A percentile compares a stretch with the other conserved stretches of the same genome.
Evolutionary conservation across 1,140 invertebrate genomes (phyloP).

Genomic region (Schmidtea mediterranea): DNA sequence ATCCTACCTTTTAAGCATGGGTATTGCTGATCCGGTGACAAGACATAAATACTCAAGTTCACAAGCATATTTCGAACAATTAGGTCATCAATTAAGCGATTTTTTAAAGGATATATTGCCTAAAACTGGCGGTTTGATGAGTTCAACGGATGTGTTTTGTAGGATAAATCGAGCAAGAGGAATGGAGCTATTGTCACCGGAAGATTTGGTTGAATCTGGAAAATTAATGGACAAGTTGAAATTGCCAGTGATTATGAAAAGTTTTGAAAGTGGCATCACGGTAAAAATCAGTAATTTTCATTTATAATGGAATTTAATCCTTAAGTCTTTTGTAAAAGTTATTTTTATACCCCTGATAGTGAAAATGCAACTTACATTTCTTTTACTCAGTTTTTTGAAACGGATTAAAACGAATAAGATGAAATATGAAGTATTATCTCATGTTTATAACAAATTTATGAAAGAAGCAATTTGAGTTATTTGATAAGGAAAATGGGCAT

Average conservation of each 20-base stretch:
- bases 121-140: conserved; percentile 81
- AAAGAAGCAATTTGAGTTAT: too few relatives aligned
- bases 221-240: conserved; percentile 34
- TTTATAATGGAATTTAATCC: neutral
- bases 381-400: neutral
- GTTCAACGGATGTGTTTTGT: conserved; percentile 78
- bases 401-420: too few relatives aligned
- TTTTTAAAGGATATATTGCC: conserved; percentile 41
- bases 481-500: too few relatives aligned
- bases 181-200: conserved; percentile 52
- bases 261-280: neutral
- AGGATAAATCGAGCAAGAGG: conserved; percentile 48
- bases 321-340: too few relatives aligned
- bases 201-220: conserved; percentile 74
- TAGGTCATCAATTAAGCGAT: conserved; percentile 56
- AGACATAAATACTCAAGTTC: conserved; percentile 55
- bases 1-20: conserved; percentile 72
- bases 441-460: too few relatives aligned
- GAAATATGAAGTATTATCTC: too few relatives aligned
- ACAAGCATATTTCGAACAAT: conserved; percentile 52
- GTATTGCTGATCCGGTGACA: conserved; percentile 85
- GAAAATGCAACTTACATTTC: conserved; percentile 1
- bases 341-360: too few relatives aligned
- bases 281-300: neutral
- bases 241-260: conserved; percentile 27